Percentiles rank a stretch among this genome's conserved stretches.
Evolutionary conservation across 2,797 vertebrate genomes (phyloP).

Genomic region (Glyptemys insculpta): DNA sequence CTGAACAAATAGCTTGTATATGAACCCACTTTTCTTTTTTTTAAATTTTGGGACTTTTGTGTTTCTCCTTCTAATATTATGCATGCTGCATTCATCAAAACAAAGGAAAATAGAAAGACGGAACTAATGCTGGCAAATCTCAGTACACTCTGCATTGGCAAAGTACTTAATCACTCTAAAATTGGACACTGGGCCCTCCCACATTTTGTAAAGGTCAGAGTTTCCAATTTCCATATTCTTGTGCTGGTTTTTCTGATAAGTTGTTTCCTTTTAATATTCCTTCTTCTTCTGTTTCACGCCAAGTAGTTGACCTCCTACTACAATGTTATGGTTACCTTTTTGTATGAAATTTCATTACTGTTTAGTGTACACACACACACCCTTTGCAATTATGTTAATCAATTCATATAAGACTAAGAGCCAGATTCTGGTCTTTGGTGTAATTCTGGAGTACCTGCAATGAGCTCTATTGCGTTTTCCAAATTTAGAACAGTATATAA

Average conservation of each 20-base stretch:
- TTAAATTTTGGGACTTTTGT: slow-evolving; percentile 23
- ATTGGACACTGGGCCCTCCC: background rate
- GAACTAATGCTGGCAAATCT: slow-evolving; percentile 25
- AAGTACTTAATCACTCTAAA: slow-evolving; percentile 27
- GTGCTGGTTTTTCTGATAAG: background rate
- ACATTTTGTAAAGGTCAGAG: slow-evolving; percentile 43
- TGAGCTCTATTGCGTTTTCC: rapidly evolving
- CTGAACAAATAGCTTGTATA: slow-evolving; percentile 42
- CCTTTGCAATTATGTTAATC: background rate
- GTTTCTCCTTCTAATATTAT: background rate
- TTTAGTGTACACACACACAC: rapidly evolving
- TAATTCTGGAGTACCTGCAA: rapidly evolving
- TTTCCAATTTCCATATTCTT: background rate
- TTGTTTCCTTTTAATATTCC: background rate
- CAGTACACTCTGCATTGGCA: background rate
- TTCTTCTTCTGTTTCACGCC: background rate
- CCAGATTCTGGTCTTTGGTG: background rate
- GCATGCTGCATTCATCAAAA: background rate
- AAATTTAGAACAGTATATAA: background rate
- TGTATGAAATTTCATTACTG: background rate
- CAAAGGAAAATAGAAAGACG: background rate
- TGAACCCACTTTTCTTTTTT: slow-evolving; percentile 16
- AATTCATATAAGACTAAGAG: rapidly evolving
- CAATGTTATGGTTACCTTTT: background rate
- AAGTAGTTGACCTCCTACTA: background rate